Evolutionary conservation across 2,797 vertebrate species (phyloP).

Genomic region (Oryzias sinensis): DNA sequence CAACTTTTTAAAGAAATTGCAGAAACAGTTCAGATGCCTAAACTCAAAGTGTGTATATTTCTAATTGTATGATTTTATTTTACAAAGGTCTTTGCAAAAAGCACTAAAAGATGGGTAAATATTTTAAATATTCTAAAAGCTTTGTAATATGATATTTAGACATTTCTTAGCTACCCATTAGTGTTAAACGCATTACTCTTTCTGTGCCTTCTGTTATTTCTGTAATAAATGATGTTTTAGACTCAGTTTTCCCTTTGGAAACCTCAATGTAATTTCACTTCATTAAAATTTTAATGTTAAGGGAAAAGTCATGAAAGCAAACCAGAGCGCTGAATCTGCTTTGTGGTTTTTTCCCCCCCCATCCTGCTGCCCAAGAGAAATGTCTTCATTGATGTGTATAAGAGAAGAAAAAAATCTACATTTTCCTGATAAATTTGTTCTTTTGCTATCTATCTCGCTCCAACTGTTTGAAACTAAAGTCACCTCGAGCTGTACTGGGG

Average conservation of each 20-base stretch:
- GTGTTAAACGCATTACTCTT: conserved; percentile 43
- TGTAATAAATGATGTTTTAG: conserved; percentile 43
- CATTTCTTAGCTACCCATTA: conserved; percentile 23
- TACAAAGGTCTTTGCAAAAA: background rate
- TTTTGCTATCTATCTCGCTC: conserved; percentile 57
- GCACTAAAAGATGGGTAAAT: conserved; percentile 1
- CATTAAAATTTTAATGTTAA: conserved; percentile 61
- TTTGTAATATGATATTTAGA: conserved; percentile 27
- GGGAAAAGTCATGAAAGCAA: conserved; percentile 54
- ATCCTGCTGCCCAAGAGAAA: conserved; percentile 56
- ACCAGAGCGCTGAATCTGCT: conserved; percentile 33
- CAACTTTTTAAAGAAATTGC: background rate
- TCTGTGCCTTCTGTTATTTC: conserved; percentile 39
- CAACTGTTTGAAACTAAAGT: conserved; percentile 53
- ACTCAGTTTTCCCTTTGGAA: conserved; percentile 40
- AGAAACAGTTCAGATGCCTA: background rate
- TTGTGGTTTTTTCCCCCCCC: conserved; percentile 48
- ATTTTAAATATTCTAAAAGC: conserved; percentile 7
- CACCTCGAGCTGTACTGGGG: conserved; percentile 35
- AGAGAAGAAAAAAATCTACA: conserved; percentile 51
- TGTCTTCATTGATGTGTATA: conserved; percentile 65
- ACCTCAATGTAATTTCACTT: conserved; percentile 55
- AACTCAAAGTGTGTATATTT: background rate
- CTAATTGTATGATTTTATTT: background rate
- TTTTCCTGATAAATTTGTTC: conserved; percentile 60